Evolutionary conservation across 1,140 invertebrate species (phyloP).

Genomic region (Drosophila auraria): DNA sequence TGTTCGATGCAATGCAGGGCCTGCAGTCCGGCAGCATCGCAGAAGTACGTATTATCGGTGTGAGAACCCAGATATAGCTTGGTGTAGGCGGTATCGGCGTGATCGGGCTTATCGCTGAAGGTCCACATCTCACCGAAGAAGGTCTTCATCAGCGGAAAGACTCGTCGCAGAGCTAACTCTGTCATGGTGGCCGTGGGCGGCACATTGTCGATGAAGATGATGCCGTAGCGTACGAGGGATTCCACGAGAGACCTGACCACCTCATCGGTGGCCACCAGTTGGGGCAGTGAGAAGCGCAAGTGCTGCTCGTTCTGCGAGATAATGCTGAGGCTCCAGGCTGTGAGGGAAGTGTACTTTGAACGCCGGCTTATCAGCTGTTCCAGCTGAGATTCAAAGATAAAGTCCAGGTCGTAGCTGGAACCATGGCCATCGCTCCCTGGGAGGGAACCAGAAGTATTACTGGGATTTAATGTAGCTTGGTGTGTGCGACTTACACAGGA

Average conservation of each 20-base stretch:
- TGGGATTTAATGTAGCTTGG: no score
- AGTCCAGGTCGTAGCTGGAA: conserved; percentile 67
- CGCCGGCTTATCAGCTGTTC: conserved; percentile 54
- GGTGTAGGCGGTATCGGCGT: conserved; percentile 90
- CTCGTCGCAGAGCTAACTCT: conserved; percentile 70
- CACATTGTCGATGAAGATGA: conserved; percentile 80
- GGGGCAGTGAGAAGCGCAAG: conserved; percentile 52
- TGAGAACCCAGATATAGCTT: conserved; percentile 86
- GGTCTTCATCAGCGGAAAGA: conserved; percentile 87
- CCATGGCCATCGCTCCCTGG: conserved; percentile 77
- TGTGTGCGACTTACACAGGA: conserved; percentile 51
- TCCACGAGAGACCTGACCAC: conserved; percentile 53
- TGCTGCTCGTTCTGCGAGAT: conserved; percentile 60
- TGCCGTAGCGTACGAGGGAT: conserved; percentile 71
- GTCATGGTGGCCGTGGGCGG: conserved; percentile 74
- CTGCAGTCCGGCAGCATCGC: conserved; percentile 89
- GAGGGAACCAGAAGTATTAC: not conserved
- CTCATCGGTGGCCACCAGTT: conserved; percentile 52
- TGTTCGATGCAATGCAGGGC: conserved; percentile 90
- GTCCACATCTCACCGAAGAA: conserved; percentile 89
- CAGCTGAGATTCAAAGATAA: conserved; percentile 62
- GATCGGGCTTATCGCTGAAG: conserved; percentile 86
- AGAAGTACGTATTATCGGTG: conserved; percentile 91
- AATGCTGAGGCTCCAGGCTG: conserved; percentile 68
- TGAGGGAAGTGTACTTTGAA: conserved; percentile 50